Conservation (phyloP, 1,140 invertebrate genomes). For the Drosophila orena region DNA sequence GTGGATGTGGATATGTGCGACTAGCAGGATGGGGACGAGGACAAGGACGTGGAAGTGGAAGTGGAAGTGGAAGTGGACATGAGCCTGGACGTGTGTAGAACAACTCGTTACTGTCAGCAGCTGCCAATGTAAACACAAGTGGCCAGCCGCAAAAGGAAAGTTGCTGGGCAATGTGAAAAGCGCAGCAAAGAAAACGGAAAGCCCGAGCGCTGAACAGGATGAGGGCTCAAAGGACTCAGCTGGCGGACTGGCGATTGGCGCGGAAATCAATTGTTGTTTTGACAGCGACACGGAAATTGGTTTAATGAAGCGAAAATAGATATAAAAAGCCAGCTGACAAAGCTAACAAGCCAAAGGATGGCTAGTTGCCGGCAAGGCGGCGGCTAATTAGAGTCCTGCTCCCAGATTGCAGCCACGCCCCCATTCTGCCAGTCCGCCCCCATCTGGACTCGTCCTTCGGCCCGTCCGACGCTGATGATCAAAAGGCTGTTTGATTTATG, state of each 20-base stretch:
- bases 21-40: background rate
- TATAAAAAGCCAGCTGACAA: slow-evolving; percentile 75
- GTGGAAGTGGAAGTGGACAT: slow-evolving; percentile 7
- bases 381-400: slow-evolving; percentile 74
- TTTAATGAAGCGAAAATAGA: slow-evolving; percentile 83
- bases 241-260: slow-evolving; percentile 67
- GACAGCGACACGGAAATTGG: slow-evolving; percentile 83
- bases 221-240: slow-evolving; percentile 51
- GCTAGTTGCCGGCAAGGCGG: slow-evolving; percentile 24
- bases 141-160: slow-evolving; percentile 72
- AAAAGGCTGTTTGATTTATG: slow-evolving; percentile 81
- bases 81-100: slow-evolving; percentile 71
- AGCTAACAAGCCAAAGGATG: slow-evolving; percentile 71
- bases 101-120: slow-evolving; percentile 80
- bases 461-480: slow-evolving; percentile 58
- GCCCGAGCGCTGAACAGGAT: background rate
- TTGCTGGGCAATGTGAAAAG: slow-evolving; percentile 53
- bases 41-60: slow-evolving; percentile 11
- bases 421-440: background rate
- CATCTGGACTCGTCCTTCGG: slow-evolving; percentile 9
- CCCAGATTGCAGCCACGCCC: slow-evolving; percentile 57
- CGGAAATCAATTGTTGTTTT: slow-evolving; percentile 83
- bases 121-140: slow-evolving; percentile 82
- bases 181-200: slow-evolving; percentile 37
- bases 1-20: slow-evolving; percentile 18